Conservation (phyloP, 2,113 vertebrate species). For the Xiphorhynchus elegans region DNA sequence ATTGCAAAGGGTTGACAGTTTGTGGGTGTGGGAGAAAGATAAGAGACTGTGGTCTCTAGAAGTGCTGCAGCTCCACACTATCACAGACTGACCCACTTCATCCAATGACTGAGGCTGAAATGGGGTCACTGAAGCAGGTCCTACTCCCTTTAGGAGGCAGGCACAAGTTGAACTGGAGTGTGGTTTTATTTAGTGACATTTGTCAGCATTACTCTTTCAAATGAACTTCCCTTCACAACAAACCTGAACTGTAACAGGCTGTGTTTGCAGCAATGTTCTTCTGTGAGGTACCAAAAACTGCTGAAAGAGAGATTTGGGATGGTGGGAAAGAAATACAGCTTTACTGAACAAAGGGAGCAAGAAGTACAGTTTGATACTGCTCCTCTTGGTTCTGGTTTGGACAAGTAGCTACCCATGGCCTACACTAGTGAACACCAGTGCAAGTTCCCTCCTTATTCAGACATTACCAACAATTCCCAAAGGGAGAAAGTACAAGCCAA, state of each 20-base stretch:
- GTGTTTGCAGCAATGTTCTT: background rate
- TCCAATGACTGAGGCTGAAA: background rate
- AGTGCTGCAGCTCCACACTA: background rate
- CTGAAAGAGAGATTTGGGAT: background rate
- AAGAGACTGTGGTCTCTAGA: background rate
- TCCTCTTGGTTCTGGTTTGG: background rate
- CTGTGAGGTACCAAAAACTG: background rate
- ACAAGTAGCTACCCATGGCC: background rate
- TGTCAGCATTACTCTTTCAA: background rate
- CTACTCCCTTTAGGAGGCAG: background rate
- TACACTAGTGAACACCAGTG: background rate
- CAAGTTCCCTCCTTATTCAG: background rate
- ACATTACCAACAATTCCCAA: background rate
- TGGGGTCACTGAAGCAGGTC: background rate
- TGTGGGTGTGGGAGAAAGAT: background rate
- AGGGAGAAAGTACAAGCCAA: background rate
- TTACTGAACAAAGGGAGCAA: background rate
- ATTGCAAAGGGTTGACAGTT: background rate
- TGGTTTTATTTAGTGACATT: background rate
- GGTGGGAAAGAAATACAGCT: background rate
- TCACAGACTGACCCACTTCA: background rate
- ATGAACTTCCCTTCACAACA: background rate
- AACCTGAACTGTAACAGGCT: background rate
- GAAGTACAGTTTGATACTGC: background rate
- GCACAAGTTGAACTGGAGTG: fast-evolving